Percentiles rank a stretch among this genome's conserved stretches.
These are phyloP conservation scores for Orgyia antiqua DNA, from an alignment of 2,888 invertebrate species.

Conservation along the genomic window DNA sequence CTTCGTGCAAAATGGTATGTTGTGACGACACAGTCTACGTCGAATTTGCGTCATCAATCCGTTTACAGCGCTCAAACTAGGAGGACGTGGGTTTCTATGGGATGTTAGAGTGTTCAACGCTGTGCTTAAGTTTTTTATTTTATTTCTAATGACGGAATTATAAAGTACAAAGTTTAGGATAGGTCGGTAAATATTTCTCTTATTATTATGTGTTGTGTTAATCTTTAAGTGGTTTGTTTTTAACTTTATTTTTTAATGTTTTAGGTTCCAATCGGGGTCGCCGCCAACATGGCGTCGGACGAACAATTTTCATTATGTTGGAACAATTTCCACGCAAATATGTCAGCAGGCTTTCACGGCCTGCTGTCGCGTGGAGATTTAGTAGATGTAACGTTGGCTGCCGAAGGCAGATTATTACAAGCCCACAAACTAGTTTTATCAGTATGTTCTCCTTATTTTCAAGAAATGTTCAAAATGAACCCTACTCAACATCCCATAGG, in stretches of 20 bases:
- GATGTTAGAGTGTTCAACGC: constrained; percentile 45
- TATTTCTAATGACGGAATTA: constrained; percentile 68
- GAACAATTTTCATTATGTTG: constrained; percentile 86
- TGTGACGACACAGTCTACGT: constrained; percentile 62
- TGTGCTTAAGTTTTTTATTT: constrained; percentile 45
- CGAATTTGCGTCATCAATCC: constrained; percentile 70
- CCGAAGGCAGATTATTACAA: constrained; percentile 83
- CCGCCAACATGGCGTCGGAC: constrained; percentile 84
- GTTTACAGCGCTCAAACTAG: constrained; percentile 62
- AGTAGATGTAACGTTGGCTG: constrained; percentile 84
- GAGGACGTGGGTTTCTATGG: constrained; percentile 66
- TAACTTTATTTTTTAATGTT: constrained; percentile 15
- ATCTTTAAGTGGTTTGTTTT: no score
- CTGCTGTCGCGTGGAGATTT: constrained; percentile 83
- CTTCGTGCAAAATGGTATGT: constrained; percentile 27
- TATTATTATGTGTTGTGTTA: background rate
- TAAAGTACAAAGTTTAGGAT: constrained; percentile 73
- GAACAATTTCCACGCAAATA: constrained; percentile 86
- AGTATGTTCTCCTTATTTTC: constrained; percentile 85
- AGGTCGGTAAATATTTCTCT: constrained; percentile 34
- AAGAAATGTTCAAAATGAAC: constrained; percentile 85
- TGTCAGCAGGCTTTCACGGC: constrained; percentile 84
- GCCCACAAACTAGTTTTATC: constrained; percentile 85
- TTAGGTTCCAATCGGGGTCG: constrained; percentile 54
- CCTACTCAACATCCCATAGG: constrained; percentile 83